Percentiles rank a stretch among this genome's conserved stretches.
phyloP scores from a whole-genome alignment of 2,797 vertebrate genomes.

The Hoplostethus mediterraneus region DNA sequence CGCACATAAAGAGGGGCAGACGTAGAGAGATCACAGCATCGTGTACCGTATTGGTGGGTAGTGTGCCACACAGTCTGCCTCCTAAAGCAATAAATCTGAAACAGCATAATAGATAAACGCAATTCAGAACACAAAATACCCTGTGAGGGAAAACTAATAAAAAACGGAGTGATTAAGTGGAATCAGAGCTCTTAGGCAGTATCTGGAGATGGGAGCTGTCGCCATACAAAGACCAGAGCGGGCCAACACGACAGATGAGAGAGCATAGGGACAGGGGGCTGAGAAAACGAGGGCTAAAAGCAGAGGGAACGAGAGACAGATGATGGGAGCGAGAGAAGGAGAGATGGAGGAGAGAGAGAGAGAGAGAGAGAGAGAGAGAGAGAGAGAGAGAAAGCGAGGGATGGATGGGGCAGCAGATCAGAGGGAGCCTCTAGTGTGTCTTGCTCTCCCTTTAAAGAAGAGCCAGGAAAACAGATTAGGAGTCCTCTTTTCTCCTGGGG shows the following conservation, averaged over 20 bases:
- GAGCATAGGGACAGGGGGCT: slow-evolving; percentile 82
- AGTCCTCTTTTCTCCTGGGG: slow-evolving; percentile 84
- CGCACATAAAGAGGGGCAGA: slow-evolving; percentile 82
- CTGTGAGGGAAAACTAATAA: slow-evolving; percentile 84
- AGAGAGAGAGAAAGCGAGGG: slow-evolving; percentile 74
- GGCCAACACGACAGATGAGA: slow-evolving; percentile 86
- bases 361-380: slow-evolving; percentile 70
- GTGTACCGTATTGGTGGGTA: slow-evolving; percentile 79
- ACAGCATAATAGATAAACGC: slow-evolving; percentile 86
- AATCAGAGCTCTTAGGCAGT: slow-evolving; percentile 84
- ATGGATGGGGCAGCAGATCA: slow-evolving; percentile 85
- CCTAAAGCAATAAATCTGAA: slow-evolving; percentile 86
- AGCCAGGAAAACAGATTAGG: slow-evolving; percentile 88
- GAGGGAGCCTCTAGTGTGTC: slow-evolving; percentile 84
- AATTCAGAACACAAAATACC: slow-evolving; percentile 85
- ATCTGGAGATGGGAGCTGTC: slow-evolving; percentile 80
- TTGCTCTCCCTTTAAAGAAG: slow-evolving; percentile 85
- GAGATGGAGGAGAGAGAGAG: slow-evolving; percentile 66
- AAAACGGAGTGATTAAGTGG: slow-evolving; percentile 84
- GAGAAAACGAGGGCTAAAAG: slow-evolving; percentile 77
- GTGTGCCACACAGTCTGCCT: slow-evolving; percentile 84
- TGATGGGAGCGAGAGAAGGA: slow-evolving; percentile 73
- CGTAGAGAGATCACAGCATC: slow-evolving; percentile 79
- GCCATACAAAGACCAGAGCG: slow-evolving; percentile 80
- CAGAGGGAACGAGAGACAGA: slow-evolving; percentile 79